Evolutionary conservation across 2,797 vertebrate genomes (phyloP), one percentile per base, ranked within the genome.

Genomic region (Neoniphon sammara): DNA sequence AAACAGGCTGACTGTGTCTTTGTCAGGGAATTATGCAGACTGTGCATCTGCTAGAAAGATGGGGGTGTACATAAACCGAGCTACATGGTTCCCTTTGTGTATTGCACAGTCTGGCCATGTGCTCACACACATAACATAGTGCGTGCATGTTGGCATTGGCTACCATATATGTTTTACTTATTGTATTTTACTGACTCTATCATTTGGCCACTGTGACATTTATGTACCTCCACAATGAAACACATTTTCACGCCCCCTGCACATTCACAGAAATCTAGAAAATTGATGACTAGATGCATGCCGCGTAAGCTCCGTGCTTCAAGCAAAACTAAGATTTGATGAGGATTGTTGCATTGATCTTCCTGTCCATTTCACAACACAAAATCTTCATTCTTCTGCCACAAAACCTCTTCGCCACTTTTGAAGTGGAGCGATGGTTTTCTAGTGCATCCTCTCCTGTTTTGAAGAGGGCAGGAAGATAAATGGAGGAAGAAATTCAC

Each of bases 21-120:
- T 67, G 65, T 67, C 44, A 55, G 49, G 42, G 60, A 65, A 60
- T 50, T 60, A 70, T 65, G 65, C 65, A 69, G 60, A 61, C 53
- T 25, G 52, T 69, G 60, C 46, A 74, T 54, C 21, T 67, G 73
- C 42, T 34, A 50, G 31, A 42, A 7, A 30, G 42, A 57, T 42
- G 65, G 70, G 77, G 65, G 54, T 54, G 77, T 53, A 69, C 30
- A 1, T 64, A 50, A 73, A 59, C 60, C 49, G 54, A 46, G 23
- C 54, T 63, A 49, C 55, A 39, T 55, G 62, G 7, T 53, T 67
- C 20, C 57, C 72, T 65, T 69, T 76, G 65, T 65, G 44, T 46
- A 15, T 46, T 46, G 65, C 55, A 53, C 20, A 7, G 9, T 25
- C 23, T 18, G n/a, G 30, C 44, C n/a, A 21, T 27, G 20, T 42